Evolutionary conservation across 2,888 invertebrate genomes (phyloP), one percentile per base, ranked within the genome.

Genomic region (Mythimna loreyi): DNA sequence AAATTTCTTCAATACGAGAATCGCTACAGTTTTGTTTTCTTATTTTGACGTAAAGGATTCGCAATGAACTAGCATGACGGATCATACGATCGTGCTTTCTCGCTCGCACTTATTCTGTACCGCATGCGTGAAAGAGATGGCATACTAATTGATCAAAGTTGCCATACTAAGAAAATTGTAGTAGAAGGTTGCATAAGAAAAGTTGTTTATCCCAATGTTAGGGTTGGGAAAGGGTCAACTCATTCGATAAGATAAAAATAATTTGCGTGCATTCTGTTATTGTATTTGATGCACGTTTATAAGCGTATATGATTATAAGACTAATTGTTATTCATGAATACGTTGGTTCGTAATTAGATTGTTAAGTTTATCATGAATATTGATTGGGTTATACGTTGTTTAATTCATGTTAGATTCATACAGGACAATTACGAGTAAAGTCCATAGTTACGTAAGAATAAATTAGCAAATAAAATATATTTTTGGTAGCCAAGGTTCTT

Each of bases 61-160:
- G 75, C 75, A 70, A 92, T 91, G 84, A 87, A 88, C 78, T 89
- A 85, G 86, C 67, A 85, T 91, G 92, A 90, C 88, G 88, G 89
- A 95, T 95, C 95, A 90, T 95, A 95, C 94, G 95, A 95, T 95
- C 87, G 21, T 78, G 76, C 87, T 77, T 53, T 91, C 92, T 85
- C 88, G 49, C 79, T 92, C 82, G 9, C 72, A 61, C 89, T 8
- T 66, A 45, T 57, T 67, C 21, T 81, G 81, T 83, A 70, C 58
- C 23, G 3, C 7, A 30, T 5, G 90, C 67, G 67, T 47, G 87
- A 93, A 76, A 80, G 85, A 81, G 92, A 92, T 49, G 68, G 57
- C 68, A 43, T 5, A 61, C 9, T 74, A 84, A 82, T 78, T 80
- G 70, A 70, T 65, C 69, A 84, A 85, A 81, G 88, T 89, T 89